Evolutionary conservation across 1,140 invertebrate genomes (phyloP), one percentile per base, ranked within the genome.

Genomic region (Macrosteles quadrilineatus): DNA sequence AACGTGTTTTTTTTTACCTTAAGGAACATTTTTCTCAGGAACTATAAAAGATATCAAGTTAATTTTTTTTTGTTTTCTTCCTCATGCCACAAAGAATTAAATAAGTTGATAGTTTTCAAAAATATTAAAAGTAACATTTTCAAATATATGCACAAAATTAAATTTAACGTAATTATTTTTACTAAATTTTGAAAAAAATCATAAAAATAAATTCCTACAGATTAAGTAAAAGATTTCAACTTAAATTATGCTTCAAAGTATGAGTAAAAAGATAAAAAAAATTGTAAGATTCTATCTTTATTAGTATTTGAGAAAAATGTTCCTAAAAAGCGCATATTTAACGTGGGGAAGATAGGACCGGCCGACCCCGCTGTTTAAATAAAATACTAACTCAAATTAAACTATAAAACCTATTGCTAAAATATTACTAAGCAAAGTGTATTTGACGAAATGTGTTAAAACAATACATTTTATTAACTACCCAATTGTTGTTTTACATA

Each of bases 31-130:
- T 57, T 23, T 57, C 53, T 57, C 53, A 57, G 2, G 14, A 57
- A 57, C 53, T 25, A 25, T 1, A 23, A 57, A 25, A 57, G 53
- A 9, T 57, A 57, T 21, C 9, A n/a, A 14, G 29, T 11, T 2
- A 3, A 57, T 23, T 57, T 21, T 25, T 57, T 21, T 25, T 57
- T 53, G 53, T 57, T 57, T 57, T 57, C n/a, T 57, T 57, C 29
- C 2, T 23, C 23, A 2, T 2, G 2, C 25, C 25, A 2, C 14
- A 2, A 12, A 14, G 19, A 14, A 57, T 14, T 21, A 12, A 25
- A 25, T 57, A 27, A 57, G 2, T 6, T 1, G 14, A 25, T 17
- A 29, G 25, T 57, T 57, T 23, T 21, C 14, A 9, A 6, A 19
- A 6, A 19, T 9, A 6, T 9, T 53, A 6, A 6, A n/a, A 53